Conservation (phyloP, 2,888 invertebrate species). For the Ochropleura plecta region DNA sequence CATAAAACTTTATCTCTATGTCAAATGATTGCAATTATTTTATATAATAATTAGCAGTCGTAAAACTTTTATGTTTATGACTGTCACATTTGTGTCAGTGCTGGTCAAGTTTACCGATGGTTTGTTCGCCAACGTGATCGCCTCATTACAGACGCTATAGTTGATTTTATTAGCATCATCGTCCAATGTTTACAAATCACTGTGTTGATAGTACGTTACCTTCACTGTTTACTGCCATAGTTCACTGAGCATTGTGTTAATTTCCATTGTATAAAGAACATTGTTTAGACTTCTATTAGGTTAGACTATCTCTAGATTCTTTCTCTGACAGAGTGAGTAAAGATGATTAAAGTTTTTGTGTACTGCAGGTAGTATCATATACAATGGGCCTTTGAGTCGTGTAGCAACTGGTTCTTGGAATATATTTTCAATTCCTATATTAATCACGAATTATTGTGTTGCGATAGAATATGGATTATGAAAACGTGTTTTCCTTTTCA, state of each 20-base stretch:
- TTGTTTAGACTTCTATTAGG: neutral
- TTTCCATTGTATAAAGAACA: slow-evolving; percentile 12
- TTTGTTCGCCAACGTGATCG: slow-evolving; percentile 40
- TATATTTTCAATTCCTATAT: neutral
- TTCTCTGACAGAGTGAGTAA: neutral
- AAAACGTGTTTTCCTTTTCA: neutral
- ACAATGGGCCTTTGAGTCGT: neutral
- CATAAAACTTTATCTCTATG: slow-evolving; percentile 35
- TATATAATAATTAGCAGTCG: slow-evolving; percentile 26
- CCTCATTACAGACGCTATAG: slow-evolving; percentile 18
- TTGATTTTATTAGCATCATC: slow-evolving; percentile 35
- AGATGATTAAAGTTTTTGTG: neutral
- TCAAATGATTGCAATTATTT: slow-evolving; percentile 32
- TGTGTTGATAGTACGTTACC: slow-evolving; percentile 19
- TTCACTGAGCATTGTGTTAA: slow-evolving; percentile 13
- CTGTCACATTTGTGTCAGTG: slow-evolving; percentile 29
- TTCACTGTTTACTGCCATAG: slow-evolving; percentile 7
- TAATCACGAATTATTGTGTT: neutral
- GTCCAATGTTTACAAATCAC: slow-evolving; percentile 23
- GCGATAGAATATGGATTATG: neutral
- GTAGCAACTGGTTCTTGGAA: neutral
- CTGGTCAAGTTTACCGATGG: slow-evolving; percentile 21
- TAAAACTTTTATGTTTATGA: slow-evolving; percentile 42
- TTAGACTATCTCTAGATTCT: neutral
- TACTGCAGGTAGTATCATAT: neutral